A percentile compares a stretch with the other conserved stretches of the same genome.
Evolutionary conservation across 2,797 vertebrate genomes (phyloP).

Genomic region (Pseudocheirus occidentalis): DNA sequence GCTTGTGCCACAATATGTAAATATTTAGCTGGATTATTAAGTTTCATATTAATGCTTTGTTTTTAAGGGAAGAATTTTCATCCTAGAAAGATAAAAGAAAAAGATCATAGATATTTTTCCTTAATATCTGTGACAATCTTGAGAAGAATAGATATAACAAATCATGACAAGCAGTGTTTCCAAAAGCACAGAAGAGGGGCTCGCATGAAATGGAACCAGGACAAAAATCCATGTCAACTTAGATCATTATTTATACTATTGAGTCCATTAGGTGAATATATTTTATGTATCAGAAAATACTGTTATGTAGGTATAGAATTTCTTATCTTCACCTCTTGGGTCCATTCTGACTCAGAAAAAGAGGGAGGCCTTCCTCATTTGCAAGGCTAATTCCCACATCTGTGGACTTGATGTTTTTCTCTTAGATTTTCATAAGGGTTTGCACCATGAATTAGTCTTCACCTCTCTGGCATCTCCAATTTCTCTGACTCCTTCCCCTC

Average conservation of each 20-base stretch:
- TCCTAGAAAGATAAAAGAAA: not conserved
- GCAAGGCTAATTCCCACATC: not conserved
- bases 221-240: not conserved
- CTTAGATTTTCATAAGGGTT: not conserved
- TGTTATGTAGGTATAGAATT: not conserved
- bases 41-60: not conserved
- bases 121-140: not conserved
- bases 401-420: not conserved
- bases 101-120: not conserved
- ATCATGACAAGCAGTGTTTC: not conserved
- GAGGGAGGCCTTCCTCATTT: not conserved
- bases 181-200: not conserved
- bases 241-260: not conserved
- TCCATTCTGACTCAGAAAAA: not conserved
- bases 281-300: not conserved
- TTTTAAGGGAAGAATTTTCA: not conserved
- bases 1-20: conserved; percentile 41
- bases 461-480: not conserved
- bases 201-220: not conserved
- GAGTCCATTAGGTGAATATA: not conserved
- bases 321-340: not conserved
- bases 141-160: not conserved
- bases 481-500: not conserved
- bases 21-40: not conserved
- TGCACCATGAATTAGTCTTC: not conserved